phyloP scores from a whole-genome alignment of 2,888 invertebrate species.

The Nymphalis polychloros region DNA sequence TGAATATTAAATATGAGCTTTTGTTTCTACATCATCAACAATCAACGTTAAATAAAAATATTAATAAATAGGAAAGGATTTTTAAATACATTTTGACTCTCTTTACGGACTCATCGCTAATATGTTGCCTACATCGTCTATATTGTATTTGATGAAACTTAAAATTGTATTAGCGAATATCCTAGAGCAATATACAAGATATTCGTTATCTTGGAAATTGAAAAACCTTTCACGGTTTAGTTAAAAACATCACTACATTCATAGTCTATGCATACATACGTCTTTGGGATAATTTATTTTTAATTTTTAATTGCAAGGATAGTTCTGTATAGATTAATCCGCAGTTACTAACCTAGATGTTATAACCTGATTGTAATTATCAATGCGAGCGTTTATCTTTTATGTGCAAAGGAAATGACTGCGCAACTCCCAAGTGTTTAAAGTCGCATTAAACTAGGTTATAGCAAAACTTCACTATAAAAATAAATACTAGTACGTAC shows the following conservation, averaged over 20 bases:
- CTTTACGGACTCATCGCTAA: too few species aligned
- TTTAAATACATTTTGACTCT: too few species aligned
- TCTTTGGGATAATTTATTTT: background rate
- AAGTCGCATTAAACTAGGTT: constrained; percentile 5
- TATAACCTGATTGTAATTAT: constrained; percentile 6
- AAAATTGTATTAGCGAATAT: too few species aligned
- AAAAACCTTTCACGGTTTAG: too few species aligned
- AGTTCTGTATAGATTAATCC: background rate
- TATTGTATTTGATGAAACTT: too few species aligned
- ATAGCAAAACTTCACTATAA: constrained; percentile 3
- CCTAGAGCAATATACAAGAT: too few species aligned
- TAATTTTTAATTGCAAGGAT: background rate
- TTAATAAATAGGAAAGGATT: too few species aligned
- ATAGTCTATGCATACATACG: background rate
- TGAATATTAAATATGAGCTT: too few species aligned
- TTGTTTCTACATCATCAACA: too few species aligned
- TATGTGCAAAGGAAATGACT: constrained; percentile 4
- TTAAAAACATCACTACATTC: background rate
- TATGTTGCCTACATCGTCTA: too few species aligned
- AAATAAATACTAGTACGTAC: background rate
- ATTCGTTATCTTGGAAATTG: too few species aligned
- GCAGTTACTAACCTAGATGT: constrained; percentile 9
- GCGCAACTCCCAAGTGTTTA: constrained; percentile 12
- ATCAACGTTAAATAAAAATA: too few species aligned
- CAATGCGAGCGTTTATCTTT: constrained; percentile 8